Percentiles rank a stretch among this genome's conserved stretches.
Conservation (phyloP, 2,113 vertebrate species). For the Nannobrachium achirus region DNA sequence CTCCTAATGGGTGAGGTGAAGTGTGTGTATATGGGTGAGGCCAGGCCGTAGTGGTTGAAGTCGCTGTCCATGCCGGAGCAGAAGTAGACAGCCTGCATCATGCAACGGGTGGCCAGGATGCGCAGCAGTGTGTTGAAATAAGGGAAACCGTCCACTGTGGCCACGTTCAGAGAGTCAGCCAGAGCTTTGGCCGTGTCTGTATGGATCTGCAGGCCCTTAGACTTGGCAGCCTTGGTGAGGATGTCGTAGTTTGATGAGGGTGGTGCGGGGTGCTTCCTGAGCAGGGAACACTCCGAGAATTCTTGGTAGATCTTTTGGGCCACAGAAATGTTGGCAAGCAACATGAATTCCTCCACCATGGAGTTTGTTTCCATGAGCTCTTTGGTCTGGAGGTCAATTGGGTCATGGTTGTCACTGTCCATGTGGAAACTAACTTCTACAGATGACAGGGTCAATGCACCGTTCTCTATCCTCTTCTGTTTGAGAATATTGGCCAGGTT, state of each 20-base stretch:
- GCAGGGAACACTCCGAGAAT: conserved; percentile 92
- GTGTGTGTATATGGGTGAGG: conserved; percentile 96
- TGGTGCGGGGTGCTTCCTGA: conserved; percentile 95
- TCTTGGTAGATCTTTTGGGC: conserved; percentile 97
- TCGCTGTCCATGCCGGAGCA: conserved; percentile 97
- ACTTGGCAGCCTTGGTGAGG: conserved; percentile 91
- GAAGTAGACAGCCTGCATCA: conserved; percentile 99
- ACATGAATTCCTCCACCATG: conserved; percentile 99
- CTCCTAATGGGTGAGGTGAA: conserved; percentile 98
- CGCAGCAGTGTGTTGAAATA: conserved; percentile 94
- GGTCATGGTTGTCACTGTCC: conserved; percentile 98
- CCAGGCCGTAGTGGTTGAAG: conserved; percentile 97
- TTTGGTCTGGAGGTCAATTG: conserved; percentile 96
- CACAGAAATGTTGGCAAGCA: conserved; percentile 96
- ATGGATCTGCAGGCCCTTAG: conserved; percentile 87
- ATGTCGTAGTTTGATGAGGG: conserved; percentile 97
- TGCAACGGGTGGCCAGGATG: conserved; percentile 95
- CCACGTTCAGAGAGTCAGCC: conserved; percentile 91
- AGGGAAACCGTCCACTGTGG: conserved; percentile 81
- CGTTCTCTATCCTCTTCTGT: conserved; percentile 88
- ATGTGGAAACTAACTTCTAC: conserved; percentile 98
- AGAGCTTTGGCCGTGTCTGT: conserved; percentile 93
- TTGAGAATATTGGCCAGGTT: conserved; percentile 95
- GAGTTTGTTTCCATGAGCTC: conserved; percentile 98
- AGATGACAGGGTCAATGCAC: conserved; percentile 93